Percentiles rank a stretch among this genome's conserved stretches.
Evolutionary conservation across 2,797 vertebrate species (phyloP).

Genomic region (Semaprochilodus insignis): DNA sequence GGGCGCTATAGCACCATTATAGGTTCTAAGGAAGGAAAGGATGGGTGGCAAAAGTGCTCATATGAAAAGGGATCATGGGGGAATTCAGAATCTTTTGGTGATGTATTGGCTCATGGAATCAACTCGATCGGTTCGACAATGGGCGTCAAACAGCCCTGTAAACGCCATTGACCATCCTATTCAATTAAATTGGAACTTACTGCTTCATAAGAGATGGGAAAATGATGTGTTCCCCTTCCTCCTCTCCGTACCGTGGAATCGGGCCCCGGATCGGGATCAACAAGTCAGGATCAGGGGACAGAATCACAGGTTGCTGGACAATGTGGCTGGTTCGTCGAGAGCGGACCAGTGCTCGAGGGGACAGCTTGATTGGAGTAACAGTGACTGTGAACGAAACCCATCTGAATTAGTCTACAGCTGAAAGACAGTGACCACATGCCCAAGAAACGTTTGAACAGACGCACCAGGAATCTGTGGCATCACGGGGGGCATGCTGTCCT

Average conservation of each 20-base stretch:
- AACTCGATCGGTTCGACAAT: background rate
- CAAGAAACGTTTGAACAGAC: background rate
- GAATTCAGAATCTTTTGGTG: too few relatives aligned
- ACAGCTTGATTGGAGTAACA: constrained; percentile 83
- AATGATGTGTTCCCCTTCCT: constrained; percentile 87
- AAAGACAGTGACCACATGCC: background rate
- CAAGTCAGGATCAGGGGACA: constrained; percentile 91
- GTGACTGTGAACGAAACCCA: constrained; percentile 36
- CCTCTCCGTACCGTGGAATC: constrained; percentile 86
- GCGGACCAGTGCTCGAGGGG: constrained; percentile 82
- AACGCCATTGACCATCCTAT: background rate
- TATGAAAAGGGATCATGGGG: too few relatives aligned
- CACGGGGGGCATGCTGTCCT: constrained; percentile 88
- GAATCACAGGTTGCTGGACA: constrained; percentile 78
- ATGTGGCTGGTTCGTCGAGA: constrained; percentile 83
- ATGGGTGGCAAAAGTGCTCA: too few relatives aligned
- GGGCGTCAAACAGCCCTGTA: background rate
- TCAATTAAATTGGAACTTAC: constrained; percentile 73
- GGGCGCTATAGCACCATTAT: too few relatives aligned
- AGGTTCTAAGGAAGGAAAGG: too few relatives aligned
- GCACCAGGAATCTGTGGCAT: constrained; percentile 85
- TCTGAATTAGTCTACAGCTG: background rate
- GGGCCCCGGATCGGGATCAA: constrained; percentile 89
- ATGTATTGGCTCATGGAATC: too few relatives aligned
- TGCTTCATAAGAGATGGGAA: constrained; percentile 89